Evolutionary conservation across 2,113 vertebrate genomes (phyloP), one percentile per base, ranked within the genome.

Genomic region (Petromus typicus): DNA sequence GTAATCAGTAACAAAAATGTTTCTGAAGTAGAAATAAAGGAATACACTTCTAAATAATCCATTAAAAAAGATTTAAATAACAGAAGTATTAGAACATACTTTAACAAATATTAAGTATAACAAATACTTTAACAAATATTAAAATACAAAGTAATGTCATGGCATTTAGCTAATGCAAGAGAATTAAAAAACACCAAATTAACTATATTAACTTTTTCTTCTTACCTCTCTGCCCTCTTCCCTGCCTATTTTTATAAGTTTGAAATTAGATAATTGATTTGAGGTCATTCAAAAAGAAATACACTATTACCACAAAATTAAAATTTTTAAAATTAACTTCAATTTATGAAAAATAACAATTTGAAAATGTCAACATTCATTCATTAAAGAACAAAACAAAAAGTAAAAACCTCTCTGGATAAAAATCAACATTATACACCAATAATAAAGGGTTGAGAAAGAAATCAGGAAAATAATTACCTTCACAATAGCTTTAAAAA

Each of bases 11-110:
- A 79, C 23, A 87, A 51, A 87, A 83, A 78, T 59, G 7, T 32
- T 76, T 76, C 20, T 83, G 82, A 51, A 93, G 93, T 56, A 61
- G 66, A 93, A 93, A 82, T 90, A 82, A 81, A 67, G 17, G 32
- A 90, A 82, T 61, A 84, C 18, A 89, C 63, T 43, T 90, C 57
- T 93, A 93, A 54, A 54, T 59, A 67, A 87, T 83, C 17, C 56
- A 57, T 45, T 13, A 30, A 40, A 40, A 13, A 89, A 69, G 20
- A 32, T 59, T n/a, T 73, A 79, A 93, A 86, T 51, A 45, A 79
- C 13, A 90, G 59, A 25, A 23, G 56, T 51, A 85, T 71, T 80
- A 90, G 16, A 95, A 27, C 79, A 88, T 43, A 48, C 23, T 57
- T 67, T 56, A 17, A 95, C n/a, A n/a, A n/a, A n/a, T n/a, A n/a